Conservation (phyloP, 2,797 vertebrate genomes). For the Danio tinwini region DNA sequence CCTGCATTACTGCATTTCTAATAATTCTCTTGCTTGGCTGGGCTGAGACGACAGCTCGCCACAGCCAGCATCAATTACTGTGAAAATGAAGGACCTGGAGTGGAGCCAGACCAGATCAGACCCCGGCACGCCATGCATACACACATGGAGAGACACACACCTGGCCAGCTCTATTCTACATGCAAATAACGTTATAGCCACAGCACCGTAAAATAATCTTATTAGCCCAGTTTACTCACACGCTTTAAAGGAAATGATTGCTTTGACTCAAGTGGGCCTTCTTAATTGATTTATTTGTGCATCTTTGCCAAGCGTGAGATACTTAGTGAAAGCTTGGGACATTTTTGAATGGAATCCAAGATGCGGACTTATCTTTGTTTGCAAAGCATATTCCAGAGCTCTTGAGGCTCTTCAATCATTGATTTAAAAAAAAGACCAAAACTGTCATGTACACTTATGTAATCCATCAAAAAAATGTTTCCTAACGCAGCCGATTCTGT, state of each 20-base stretch:
- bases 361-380: not conserved
- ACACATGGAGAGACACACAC: constrained; percentile 34
- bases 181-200: constrained; percentile 30
- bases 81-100: constrained; percentile 45
- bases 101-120: constrained; percentile 22
- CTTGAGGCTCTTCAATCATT: constrained; percentile 17
- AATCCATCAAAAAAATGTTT: not conserved
- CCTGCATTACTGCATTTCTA: constrained; percentile 58
- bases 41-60: constrained; percentile 48
- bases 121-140: not conserved
- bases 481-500: not conserved
- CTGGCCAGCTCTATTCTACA: constrained; percentile 38
- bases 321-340: not conserved
- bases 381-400: not conserved
- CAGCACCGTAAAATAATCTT: constrained; percentile 32
- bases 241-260: constrained; percentile 40
- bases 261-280: constrained; percentile 30
- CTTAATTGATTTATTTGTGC: constrained; percentile 44
- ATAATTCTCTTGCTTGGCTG: constrained; percentile 62
- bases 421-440: constrained; percentile 1
- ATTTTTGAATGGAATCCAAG: constrained; percentile 13
- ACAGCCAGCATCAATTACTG: constrained; percentile 59
- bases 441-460: not conserved
- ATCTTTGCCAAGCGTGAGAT: constrained; percentile 34
- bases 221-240: constrained; percentile 34